Base-by-base conservation (phyloP, 2,797 vertebrate genomes). In the Pteronotus mesoamericanus region DNA sequence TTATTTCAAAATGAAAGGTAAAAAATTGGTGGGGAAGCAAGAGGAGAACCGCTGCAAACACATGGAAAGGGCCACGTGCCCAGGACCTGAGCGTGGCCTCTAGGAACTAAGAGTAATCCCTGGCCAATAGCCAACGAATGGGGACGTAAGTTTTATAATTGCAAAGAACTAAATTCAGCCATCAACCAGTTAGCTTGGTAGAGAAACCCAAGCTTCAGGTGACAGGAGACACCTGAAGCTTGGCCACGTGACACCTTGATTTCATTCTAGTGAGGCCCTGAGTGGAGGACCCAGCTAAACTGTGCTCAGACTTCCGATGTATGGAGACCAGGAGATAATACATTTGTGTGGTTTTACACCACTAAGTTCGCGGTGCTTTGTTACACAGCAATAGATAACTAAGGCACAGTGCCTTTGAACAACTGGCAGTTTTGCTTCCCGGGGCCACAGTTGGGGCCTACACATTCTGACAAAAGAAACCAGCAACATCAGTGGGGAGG, bases 401-500 rank as follows among this genome's bases (percentile, higher is more conserved):
- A 82, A 97, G 75, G 46, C 69, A 77, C 12, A 94, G 39, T 26
- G 24, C 83, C 94, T 59, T 48, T 89, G 68, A 96, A 88, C 39
- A 92, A 91, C 44, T n/a, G 3, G 66, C 46, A 83, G 37, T 34
- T 89, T 95, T 79, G 44, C 34, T 94, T 90, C 74, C 32, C 79
- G 89, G 34, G 74, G 64, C 91, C 91, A 95, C 46, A 80, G 57
- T 61, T 72, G 51, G 53, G 86, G 94, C 34, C 16, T 69, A 57
- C 19, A 86, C 59, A 78, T 80, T 94, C 72, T 91, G 86, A 95
- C 48, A 94, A 94, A 96, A 92, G 94, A 96, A 90, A 89, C 72
- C 82, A 96, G 85, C 59, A 92, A 91, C 78, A 95, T 66, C 16
- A 72, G 22, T 78, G 86, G 24, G 59, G 59, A 96, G 92, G 78